Base-by-base conservation (phyloP, 2,797 vertebrate species). In the Manis crassicaudata region DNA sequence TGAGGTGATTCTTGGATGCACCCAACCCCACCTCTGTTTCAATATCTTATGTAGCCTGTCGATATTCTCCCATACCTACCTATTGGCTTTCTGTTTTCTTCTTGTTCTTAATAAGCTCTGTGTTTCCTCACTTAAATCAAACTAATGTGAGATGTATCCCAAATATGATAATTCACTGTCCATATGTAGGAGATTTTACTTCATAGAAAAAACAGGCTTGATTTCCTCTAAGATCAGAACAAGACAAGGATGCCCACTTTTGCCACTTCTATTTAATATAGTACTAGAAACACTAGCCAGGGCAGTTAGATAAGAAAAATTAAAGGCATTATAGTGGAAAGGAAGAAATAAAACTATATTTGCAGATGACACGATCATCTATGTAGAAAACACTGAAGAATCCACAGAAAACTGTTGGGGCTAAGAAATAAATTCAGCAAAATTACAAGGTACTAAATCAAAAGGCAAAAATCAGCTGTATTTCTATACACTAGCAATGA, bases 341-440 rank as follows among this genome's bases (percentile, higher is more conserved):
- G 50, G 56, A 90, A 95, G 7, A 97, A 93, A 52, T 79, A 94
- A 95, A 80, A 86, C 25, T 75, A 25, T 70, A 20, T 68, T 82
- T 43, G 25, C 3, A 67, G 62, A 67, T 80, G 50, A 83, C 11
- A 60, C 80, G 17, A 67, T 90, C 21, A 63, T 82, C 50, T 94
- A 88, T 7, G 12, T 65, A 70, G 76, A 83, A 89, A 54, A 90
- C 7, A 2, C 62, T 56, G 37, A 82, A 52, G 32, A 65, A 65
- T 37, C 9, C 46, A 65, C 50, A 54, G 17, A 56, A 90, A 46
- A 58, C 27, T 88, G 10, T 43, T 76, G 85, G 16, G 88, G 21
- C 43, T 37, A 88, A 88, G 80, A 83, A 88, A 84, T 37, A 93
- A 91, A 89, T 43, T 88, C 20, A 86, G 29, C 52, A 86, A 80